These are phyloP conservation scores for Stichopus horrens DNA, from an alignment of 53 echinoderm and acorn worm species.

Conservation along the genomic window DNA sequence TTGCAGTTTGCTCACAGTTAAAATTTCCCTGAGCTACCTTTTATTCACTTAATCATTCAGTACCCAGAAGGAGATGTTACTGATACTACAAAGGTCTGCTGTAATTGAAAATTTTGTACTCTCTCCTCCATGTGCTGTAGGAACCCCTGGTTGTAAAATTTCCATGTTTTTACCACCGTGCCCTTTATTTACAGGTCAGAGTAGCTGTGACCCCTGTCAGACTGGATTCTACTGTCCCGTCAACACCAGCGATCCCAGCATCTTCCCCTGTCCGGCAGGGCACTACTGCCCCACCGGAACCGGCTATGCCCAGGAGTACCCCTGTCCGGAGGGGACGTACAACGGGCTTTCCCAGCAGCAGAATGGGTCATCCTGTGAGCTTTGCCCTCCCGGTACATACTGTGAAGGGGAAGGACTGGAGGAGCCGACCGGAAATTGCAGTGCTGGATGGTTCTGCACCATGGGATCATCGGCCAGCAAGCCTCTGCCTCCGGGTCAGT, in stretches of 20 bases:
- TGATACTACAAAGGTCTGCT: too few species aligned
- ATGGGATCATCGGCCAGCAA: constrained; percentile 75
- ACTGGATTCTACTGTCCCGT: constrained; percentile 86
- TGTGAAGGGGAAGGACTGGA: constrained; percentile 91
- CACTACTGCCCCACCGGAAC: constrained; percentile 86
- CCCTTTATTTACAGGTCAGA: constrained; percentile 46
- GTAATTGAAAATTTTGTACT: background rate
- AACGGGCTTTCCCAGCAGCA: constrained; percentile 80
- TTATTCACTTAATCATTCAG: too few species aligned
- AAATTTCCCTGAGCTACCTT: too few species aligned
- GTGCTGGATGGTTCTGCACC: constrained; percentile 94
- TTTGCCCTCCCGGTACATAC: constrained; percentile 93
- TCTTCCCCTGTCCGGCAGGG: constrained; percentile 79
- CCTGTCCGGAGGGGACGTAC: constrained; percentile 93
- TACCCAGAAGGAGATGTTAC: too few species aligned
- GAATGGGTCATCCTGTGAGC: constrained; percentile 88
- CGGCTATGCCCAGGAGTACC: constrained; percentile 66
- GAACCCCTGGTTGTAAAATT: background rate
- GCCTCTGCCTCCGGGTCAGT: constrained; percentile 81
- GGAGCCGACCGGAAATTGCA: constrained; percentile 89
- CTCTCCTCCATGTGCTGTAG: too few species aligned
- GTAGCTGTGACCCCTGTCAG: constrained; percentile 58
- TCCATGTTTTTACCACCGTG: background rate
- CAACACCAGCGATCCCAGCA: constrained; percentile 93
- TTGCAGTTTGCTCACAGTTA: too few species aligned